A percentile compares a stretch with the other conserved stretches of the same genome.
Conservation (phyloP, 2,113 vertebrate species). For the Cephalopterus ornatus region DNA sequence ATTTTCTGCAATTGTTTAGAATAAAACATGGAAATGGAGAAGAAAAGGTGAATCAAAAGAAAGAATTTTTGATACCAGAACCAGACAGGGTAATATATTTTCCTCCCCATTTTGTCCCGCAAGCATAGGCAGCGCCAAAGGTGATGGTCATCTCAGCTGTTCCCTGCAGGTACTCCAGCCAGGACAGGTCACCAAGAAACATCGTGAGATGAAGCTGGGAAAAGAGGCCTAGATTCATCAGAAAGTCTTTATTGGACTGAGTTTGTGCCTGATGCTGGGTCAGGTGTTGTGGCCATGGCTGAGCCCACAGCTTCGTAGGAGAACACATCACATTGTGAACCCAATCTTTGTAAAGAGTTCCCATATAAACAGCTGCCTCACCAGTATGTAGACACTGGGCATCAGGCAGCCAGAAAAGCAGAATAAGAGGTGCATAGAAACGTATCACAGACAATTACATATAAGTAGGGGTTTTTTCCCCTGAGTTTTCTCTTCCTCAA, state of each 20-base stretch:
- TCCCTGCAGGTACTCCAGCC: background rate
- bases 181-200: background rate
- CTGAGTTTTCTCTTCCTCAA: background rate
- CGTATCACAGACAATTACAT: background rate
- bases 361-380: background rate
- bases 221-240: background rate
- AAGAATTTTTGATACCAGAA: background rate
- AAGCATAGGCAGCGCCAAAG: background rate
- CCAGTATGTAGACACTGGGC: background rate
- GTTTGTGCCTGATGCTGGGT: background rate
- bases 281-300: background rate
- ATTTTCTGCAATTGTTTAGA: background rate
- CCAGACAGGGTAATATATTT: background rate
- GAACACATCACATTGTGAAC: background rate
- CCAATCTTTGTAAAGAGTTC: background rate
- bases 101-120: background rate
- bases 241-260: fast-evolving
- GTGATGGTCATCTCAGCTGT: background rate
- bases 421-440: background rate
- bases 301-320: background rate
- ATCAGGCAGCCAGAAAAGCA: background rate
- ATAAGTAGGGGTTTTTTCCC: background rate
- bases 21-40: background rate
- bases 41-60: background rate
- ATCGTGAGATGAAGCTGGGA: background rate